These are phyloP conservation scores for Empis stercorea DNA, from an alignment of 2,888 invertebrate genomes.

Conservation along the genomic window DNA sequence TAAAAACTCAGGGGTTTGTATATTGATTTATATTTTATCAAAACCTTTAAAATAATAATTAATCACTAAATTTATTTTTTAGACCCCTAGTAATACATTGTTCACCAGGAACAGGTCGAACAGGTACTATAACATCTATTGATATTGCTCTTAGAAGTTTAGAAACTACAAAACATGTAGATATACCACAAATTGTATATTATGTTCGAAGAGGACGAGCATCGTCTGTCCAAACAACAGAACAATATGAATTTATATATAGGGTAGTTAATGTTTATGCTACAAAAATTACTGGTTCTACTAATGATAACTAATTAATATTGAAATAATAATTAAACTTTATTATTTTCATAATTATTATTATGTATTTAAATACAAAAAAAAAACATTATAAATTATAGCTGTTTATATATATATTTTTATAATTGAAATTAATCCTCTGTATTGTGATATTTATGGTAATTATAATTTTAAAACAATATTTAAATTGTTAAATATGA, in stretches of 20 bases:
- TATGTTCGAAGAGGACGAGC: constrained; percentile 75
- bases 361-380: too few species aligned
- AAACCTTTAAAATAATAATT: background rate
- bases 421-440: constrained; percentile 11
- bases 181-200: constrained; percentile 76
- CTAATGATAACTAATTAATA: constrained; percentile 39
- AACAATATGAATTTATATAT: constrained; percentile 87
- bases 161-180: constrained; percentile 62
- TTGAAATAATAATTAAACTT: too few species aligned
- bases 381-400: too few species aligned
- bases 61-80: constrained; percentile 10
- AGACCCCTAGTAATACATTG: constrained; percentile 73
- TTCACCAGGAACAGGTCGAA: constrained; percentile 82
- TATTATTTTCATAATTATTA: too few species aligned
- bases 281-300: constrained; percentile 65
- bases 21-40: constrained; percentile 23
- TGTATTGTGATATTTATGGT: constrained; percentile 13
- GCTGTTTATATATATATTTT: background rate
- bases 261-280: constrained; percentile 79
- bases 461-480: constrained; percentile 1
- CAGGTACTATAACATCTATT: constrained; percentile 74
- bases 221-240: constrained; percentile 78
- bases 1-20: constrained; percentile 32
- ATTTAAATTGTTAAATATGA: too few species aligned
- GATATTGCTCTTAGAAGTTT: constrained; percentile 80